Base-by-base conservation (phyloP, 2,113 vertebrate species). In the Trinectes maculatus region DNA sequence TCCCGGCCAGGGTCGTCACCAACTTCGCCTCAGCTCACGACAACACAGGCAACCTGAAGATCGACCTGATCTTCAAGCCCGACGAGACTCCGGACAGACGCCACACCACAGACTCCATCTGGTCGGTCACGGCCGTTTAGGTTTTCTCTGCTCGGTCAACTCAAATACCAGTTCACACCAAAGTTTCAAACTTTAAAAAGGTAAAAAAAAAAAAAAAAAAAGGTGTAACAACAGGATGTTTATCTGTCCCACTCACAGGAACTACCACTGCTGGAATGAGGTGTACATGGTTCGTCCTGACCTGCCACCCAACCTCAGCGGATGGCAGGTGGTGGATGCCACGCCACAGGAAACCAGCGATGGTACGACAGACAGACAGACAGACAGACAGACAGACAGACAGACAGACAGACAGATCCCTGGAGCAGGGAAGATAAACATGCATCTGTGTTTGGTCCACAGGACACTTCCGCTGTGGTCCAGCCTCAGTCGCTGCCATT, bases 291-390 rank as follows among this genome's bases (percentile, higher is more conserved):
- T 70, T 0, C 93, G 97, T 37, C 56, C 72, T 0, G 96, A 98
- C 64, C 91, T 99, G 52, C 95, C 95, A 0, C 60, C 89, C 0
- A 89, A 85, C 5, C 92, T 93, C 1, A 90, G 89, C 25, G 97
- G 97, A 1, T 99, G 97, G 97, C 97, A 99, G 76, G 95, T 71
- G 21, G 93, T 99, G 66, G 97, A 99, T 62, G 58, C 91, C 44
- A 98, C 97, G n/a, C 96, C 97, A 0, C 97, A 99, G 85, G 95
- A 99, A 86, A 98, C 93, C 72, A 98, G 95, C 8, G 96, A 97
- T 7, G 97, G 97, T 98, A 91, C 10, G 16, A 63, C 39, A 22
- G 15, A 22, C 16, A 4, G 9, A 36, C 2, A 18, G 31, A 56
- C 16, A 26, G 25, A 1, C 33, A 6, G 5, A 3, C 5, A 43